Percentiles rank a stretch among this genome's conserved stretches.
phyloP scores from a whole-genome alignment of 1,140 invertebrate species.

The Lerema accius region DNA sequence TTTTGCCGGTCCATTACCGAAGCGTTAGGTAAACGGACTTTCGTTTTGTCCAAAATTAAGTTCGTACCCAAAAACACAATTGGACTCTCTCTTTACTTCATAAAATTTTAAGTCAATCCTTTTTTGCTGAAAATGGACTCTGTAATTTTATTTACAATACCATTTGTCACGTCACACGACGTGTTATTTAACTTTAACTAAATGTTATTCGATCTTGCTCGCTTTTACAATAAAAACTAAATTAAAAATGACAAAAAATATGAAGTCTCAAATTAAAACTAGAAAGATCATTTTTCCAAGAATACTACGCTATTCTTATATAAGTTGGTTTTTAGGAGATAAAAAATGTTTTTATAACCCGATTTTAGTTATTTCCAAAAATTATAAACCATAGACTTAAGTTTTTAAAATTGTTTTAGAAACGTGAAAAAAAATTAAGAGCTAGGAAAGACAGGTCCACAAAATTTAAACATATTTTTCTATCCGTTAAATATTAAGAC shows the following conservation, averaged over 20 bases:
- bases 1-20: conserved; percentile 27
- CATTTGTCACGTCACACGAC: conserved; percentile 8
- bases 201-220: conserved; percentile 5
- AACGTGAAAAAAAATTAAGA: too few relatives aligned
- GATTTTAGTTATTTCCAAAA: too few relatives aligned
- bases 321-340: not conserved
- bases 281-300: not conserved
- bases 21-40: conserved; percentile 31
- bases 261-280: conserved; percentile 3
- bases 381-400: too few relatives aligned
- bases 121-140: conserved; percentile 7
- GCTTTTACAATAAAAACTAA: conserved; percentile 7
- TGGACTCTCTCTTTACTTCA: conserved; percentile 13
- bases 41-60: conserved; percentile 26
- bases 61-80: conserved; percentile 21
- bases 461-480: too few relatives aligned
- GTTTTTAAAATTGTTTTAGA: not conserved
- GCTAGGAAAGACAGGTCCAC: too few relatives aligned
- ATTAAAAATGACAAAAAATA: conserved; percentile 15
- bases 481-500: too few relatives aligned
- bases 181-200: conserved; percentile 26
- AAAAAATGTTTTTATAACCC: not conserved
- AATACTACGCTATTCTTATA: not conserved
- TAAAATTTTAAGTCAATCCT: conserved; percentile 18
- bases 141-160: conserved; percentile 17